Evolutionary conservation across 2,113 vertebrate species (phyloP).

Genomic region (Paedocypris sp.): DNA sequence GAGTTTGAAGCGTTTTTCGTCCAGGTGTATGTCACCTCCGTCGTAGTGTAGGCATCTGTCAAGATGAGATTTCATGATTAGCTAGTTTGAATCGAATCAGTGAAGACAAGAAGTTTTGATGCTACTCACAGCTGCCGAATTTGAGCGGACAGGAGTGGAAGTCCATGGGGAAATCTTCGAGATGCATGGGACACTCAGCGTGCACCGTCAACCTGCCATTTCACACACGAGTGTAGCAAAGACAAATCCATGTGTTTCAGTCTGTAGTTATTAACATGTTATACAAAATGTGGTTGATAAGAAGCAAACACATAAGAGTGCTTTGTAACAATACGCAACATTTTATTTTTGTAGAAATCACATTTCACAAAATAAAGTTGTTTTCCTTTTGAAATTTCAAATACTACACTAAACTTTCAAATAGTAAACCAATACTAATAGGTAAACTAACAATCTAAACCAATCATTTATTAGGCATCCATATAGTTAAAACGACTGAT

Average conservation of each 20-base stretch:
- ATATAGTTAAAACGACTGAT: too few species aligned
- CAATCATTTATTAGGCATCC: too few species aligned
- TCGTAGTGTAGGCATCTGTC: conserved; percentile 89
- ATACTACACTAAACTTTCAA: too few species aligned
- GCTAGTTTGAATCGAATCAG: neutral
- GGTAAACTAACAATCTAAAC: too few species aligned
- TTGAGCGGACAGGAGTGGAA: conserved; percentile 95
- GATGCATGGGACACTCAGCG: conserved; percentile 97
- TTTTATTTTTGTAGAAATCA: too few species aligned
- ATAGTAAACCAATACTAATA: too few species aligned
- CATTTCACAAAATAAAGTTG: too few species aligned
- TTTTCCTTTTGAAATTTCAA: too few species aligned
- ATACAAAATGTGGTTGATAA: too few species aligned
- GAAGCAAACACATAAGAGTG: too few species aligned
- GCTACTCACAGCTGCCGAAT: conserved; percentile 97
- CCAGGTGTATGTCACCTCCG: conserved; percentile 95
- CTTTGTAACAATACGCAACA: too few species aligned
- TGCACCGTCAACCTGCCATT: conserved; percentile 87
- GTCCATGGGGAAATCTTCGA: conserved; percentile 98
- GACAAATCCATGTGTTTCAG: neutral
- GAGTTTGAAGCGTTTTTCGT: conserved; percentile 87
- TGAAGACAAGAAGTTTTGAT: conserved; percentile 11
- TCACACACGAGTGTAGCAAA: neutral
- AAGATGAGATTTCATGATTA: conserved; percentile 1
- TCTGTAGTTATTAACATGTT: too few species aligned